Conservation (phyloP, 2,113 vertebrate species). For the Triplophysa rosa region DNA sequence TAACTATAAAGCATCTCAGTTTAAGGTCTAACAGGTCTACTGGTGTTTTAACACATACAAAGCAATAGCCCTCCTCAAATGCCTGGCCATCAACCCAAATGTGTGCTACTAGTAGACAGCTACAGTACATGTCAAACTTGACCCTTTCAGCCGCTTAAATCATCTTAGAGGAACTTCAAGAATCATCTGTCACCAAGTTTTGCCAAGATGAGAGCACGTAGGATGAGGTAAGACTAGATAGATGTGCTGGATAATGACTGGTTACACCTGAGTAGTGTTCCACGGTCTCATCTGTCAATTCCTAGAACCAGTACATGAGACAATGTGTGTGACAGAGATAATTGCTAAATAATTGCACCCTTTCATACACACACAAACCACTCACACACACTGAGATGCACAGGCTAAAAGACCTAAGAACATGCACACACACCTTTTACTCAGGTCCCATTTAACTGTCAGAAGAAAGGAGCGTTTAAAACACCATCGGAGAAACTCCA, state of each 20-base stretch:
- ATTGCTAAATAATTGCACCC: background rate
- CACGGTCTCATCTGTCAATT: constrained; percentile 1
- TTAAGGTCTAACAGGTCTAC: no score
- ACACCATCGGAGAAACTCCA: constrained; percentile 24
- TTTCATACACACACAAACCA: background rate
- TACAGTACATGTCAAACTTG: no score
- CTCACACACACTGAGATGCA: background rate
- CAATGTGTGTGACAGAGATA: constrained; percentile 9
- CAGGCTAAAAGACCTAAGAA: background rate
- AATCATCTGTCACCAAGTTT: background rate
- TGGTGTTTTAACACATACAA: no score
- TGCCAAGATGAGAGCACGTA: background rate
- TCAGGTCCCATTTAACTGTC: constrained; percentile 41
- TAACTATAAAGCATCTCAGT: no score
- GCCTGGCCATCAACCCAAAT: no score
- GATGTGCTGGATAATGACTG: background rate
- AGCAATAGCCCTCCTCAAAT: no score
- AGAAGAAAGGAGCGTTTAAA: constrained; percentile 41
- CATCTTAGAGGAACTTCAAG: background rate
- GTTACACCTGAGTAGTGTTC: background rate
- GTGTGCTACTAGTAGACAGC: no score
- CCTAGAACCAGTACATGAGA: background rate
- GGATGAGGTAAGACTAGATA: background rate
- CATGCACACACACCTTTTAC: constrained; percentile 15
- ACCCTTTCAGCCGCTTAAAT: background rate